These are phyloP conservation scores for Apis florea DNA, from an alignment of 1,140 invertebrate species.

Conservation along the genomic window DNA sequence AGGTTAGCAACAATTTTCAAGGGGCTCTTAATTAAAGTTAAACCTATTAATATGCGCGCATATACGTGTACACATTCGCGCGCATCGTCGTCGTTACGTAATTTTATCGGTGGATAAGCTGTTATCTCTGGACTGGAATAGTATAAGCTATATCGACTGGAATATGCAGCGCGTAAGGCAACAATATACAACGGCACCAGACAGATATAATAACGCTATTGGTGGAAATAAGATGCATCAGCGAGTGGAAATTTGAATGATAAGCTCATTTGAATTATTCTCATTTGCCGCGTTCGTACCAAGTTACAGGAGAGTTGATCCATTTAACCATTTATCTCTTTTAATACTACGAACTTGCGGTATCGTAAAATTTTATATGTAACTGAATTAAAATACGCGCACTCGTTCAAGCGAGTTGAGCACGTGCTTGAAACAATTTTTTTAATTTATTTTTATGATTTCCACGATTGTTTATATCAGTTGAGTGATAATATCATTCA, in stretches of 20 bases:
- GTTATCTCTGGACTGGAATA: conserved; percentile 18
- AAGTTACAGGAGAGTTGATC: too few species aligned
- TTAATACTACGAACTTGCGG: background rate
- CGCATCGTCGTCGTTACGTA: conserved; percentile 36
- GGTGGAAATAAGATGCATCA: conserved; percentile 3
- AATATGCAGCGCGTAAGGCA: background rate
- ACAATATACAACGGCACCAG: background rate
- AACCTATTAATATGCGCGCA: conserved; percentile 34
- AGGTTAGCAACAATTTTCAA: conserved; percentile 47
- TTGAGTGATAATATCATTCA: too few species aligned
- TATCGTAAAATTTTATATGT: background rate
- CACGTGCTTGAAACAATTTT: too few species aligned
- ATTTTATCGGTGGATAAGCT: conserved; percentile 45
- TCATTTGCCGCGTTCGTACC: background rate
- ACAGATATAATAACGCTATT: too few species aligned
- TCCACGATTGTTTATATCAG: too few species aligned
- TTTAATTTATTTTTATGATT: too few species aligned
- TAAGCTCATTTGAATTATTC: background rate
- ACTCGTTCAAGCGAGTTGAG: too few species aligned
- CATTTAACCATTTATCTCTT: background rate
- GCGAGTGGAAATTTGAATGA: background rate
- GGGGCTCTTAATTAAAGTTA: conserved; percentile 54
- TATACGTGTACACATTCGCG: background rate
- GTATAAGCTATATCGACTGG: conserved; percentile 2
- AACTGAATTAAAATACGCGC: too few species aligned